Percentiles rank a stretch among this genome's conserved stretches.
Evolutionary conservation across 2,888 invertebrate species (phyloP).

Genomic region (Oxycera nigricornis): DNA sequence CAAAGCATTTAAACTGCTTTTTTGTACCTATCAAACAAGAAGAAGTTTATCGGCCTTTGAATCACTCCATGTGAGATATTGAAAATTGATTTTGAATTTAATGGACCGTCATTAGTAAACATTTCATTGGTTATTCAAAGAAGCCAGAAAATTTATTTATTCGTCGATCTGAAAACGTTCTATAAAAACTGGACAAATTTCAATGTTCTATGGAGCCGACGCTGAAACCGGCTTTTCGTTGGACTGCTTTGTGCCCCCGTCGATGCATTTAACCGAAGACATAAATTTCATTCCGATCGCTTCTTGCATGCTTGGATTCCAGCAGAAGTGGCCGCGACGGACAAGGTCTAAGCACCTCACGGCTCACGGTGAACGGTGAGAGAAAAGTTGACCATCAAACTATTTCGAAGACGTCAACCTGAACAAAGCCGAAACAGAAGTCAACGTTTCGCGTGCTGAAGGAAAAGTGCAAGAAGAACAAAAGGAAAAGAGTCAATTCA

Average conservation of each 20-base stretch:
- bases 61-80: slow-evolving; percentile 1
- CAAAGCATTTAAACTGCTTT: too few species aligned
- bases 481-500: slow-evolving; percentile 1
- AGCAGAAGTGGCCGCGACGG: neutral
- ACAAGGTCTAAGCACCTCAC: neutral
- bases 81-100: slow-evolving; percentile 11
- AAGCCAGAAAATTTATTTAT: neutral
- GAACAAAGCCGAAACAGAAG: neutral
- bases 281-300: neutral
- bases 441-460: too few species aligned
- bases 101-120: neutral
- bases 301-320: neutral
- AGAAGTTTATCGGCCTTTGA: neutral
- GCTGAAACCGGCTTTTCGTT: slow-evolving; percentile 10
- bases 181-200: slow-evolving; percentile 24
- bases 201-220: neutral
- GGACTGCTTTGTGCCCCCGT: neutral
- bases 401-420: neutral
- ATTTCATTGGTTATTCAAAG: neutral
- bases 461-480: neutral
- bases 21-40: too few species aligned
- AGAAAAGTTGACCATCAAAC: neutral
- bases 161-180: neutral
- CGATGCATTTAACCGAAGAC: slow-evolving; percentile 1
- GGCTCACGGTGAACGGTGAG: neutral